Percentiles rank a stretch among this genome's conserved stretches.
These are phyloP conservation scores for Cataglyphis altisquamis DNA, from an alignment of 2,888 invertebrate species.

Conservation along the genomic window DNA sequence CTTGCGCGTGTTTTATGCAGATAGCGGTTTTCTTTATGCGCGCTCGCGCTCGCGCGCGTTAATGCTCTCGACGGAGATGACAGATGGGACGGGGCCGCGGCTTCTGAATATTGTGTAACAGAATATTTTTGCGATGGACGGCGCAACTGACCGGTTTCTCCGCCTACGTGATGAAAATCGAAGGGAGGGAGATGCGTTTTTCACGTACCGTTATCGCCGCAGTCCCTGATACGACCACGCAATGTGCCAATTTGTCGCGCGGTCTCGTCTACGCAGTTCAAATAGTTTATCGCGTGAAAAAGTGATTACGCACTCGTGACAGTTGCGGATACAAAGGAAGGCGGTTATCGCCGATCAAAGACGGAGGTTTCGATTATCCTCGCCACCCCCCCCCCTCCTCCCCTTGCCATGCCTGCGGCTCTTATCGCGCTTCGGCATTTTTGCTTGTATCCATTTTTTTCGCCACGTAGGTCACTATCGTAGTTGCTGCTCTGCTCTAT, in stretches of 20 bases:
- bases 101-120: constrained; percentile 28
- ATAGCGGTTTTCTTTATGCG: constrained; percentile 36
- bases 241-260: constrained; percentile 51
- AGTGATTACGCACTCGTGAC: constrained; percentile 51
- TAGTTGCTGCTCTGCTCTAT: background rate
- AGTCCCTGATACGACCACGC: constrained; percentile 33
- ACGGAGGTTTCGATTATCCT: constrained; percentile 48
- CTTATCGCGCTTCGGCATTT: constrained; percentile 33
- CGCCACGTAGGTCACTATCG: constrained; percentile 32
- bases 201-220: constrained; percentile 49
- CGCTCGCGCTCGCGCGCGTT: background rate
- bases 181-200: constrained; percentile 18
- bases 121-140: constrained; percentile 13
- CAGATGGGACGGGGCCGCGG: background rate
- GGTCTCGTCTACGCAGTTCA: constrained; percentile 68
- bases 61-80: constrained; percentile 17
- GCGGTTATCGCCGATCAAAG: constrained; percentile 43
- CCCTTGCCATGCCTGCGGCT: background rate
- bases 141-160: constrained; percentile 1
- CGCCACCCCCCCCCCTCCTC: background rate
- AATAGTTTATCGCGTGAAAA: constrained; percentile 65
- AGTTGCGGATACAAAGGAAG: constrained; percentile 49
- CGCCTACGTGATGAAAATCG: constrained; percentile 24
- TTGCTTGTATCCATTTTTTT: constrained; percentile 42
- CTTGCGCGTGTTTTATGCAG: constrained; percentile 39